A percentile compares a stretch with the other conserved stretches of the same genome.
These are phyloP conservation scores for Pammene fasciana DNA, from an alignment of 2,888 invertebrate genomes.

Conservation along the genomic window DNA sequence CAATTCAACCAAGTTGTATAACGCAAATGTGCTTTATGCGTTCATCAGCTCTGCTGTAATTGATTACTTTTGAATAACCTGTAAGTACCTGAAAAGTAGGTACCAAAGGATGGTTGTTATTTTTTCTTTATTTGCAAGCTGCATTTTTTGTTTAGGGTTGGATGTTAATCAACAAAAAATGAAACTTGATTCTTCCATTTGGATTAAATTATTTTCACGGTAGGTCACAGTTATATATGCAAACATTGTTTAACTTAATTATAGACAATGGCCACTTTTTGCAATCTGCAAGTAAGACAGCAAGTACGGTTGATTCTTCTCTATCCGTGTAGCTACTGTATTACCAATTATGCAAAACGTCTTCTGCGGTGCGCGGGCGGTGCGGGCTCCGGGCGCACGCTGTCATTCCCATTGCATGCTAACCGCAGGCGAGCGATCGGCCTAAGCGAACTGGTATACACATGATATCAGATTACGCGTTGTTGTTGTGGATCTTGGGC, in stretches of 20 bases:
- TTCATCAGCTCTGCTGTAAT: no score
- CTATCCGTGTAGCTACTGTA: conserved; percentile 68
- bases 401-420: conserved; percentile 32
- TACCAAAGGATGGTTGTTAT: no score
- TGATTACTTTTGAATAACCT: no score
- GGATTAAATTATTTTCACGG: no score
- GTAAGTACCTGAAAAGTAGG: no score
- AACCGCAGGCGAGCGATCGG: conserved; percentile 5
- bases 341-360: conserved; percentile 82
- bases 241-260: no score
- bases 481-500: background rate
- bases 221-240: no score
- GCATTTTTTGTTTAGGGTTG: no score
- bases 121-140: no score
- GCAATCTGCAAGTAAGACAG: conserved; percentile 15
- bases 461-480: background rate
- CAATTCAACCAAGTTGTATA: no score
- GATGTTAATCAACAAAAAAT: no score
- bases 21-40: no score
- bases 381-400: conserved; percentile 46
- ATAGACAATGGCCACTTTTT: background rate
- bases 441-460: background rate
- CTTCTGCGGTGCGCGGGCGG: conserved; percentile 72
- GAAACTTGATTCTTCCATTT: background rate
- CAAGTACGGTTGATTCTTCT: conserved; percentile 54